Evolutionary conservation across 2,888 invertebrate genomes (phyloP), one percentile per base, ranked within the genome.

Genomic region (Drosophila kokeensis): DNA sequence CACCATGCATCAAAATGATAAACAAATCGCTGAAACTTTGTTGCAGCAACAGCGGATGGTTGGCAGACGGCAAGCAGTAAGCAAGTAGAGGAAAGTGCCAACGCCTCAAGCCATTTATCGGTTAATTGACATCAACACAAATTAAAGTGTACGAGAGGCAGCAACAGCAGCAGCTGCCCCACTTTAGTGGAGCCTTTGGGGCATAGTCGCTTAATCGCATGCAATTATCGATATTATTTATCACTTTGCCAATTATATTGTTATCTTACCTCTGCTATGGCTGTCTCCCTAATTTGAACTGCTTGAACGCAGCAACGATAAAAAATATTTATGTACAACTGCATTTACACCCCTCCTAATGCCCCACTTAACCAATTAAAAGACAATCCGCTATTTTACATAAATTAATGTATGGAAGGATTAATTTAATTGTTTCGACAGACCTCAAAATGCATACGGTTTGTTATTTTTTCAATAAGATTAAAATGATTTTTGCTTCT

Each of bases 11-110:
- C 66, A 60, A 80, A 70, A 48, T 75, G 58, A 50, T 32, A 54
- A 75, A 53, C 68, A 81, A 81, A 81, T 81, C 69, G 70, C 62
- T 65, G 57, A 79, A 86, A 83, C 82, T 73, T 69, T 74, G 68
- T 69, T 66, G 81, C 61, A 67, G 54, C 62, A 40, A 48, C 50
- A 27, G 15, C 52, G 29, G 42, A n/a, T 55, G 11, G 11, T 38
- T 24, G 57, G 24, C 15, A 52, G 40, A 27, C 18, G 45, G 32
- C 45, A 69, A 34, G 30, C 21, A 57, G 27, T 42, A 64, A 42
- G 13, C 15, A 21, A 38, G 42, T 27, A 48, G 8, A 29, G 32
- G 34, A 50, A 32, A 29, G 58, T 42, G 45, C n/a, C 42, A 53
- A 24, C 66, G 68, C 75, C 67, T 73, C 59, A 74, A 83, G 87